These are phyloP conservation scores for Lamprotornis superbus DNA, from an alignment of 2,113 vertebrate genomes.

Conservation along the genomic window DNA sequence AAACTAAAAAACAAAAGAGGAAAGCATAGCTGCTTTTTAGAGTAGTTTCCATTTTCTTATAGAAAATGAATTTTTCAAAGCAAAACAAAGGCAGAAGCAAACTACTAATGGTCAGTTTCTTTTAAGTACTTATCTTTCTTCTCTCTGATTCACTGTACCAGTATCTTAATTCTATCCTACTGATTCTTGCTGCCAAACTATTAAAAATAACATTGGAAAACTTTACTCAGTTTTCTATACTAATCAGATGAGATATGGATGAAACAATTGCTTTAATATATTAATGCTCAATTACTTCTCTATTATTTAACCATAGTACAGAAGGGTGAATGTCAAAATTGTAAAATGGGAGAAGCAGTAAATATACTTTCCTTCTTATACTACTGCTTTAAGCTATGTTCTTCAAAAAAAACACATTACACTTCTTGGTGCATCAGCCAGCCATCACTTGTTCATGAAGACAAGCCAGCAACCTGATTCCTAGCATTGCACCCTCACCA, in stretches of 20 bases:
- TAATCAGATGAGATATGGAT: not conserved
- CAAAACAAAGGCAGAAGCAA: not conserved
- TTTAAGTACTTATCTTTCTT: not conserved
- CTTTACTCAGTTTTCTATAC: not conserved
- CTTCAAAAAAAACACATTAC: not conserved
- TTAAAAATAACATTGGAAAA: not conserved
- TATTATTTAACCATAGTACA: not conserved
- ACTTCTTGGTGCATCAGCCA: not conserved
- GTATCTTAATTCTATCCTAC: not conserved
- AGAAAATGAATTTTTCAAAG: not conserved
- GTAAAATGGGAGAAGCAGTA: not conserved
- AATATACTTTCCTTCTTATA: not conserved
- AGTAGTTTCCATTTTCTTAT: not conserved
- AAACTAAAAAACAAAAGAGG: not conserved
- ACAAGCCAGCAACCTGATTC: not conserved
- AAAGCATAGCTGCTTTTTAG: not conserved
- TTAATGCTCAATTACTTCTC: not conserved
- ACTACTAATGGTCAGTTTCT: not conserved
- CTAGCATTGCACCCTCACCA: not conserved
- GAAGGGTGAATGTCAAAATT: not conserved
- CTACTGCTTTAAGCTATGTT: not conserved
- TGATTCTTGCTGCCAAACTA: not conserved
- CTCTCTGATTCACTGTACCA: fast-evolving
- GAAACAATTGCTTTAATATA: not conserved
- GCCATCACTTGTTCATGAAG: not conserved